Evolutionary conservation across 2,797 vertebrate genomes (phyloP).

Genomic region (Basileuterus tristriatus): DNA sequence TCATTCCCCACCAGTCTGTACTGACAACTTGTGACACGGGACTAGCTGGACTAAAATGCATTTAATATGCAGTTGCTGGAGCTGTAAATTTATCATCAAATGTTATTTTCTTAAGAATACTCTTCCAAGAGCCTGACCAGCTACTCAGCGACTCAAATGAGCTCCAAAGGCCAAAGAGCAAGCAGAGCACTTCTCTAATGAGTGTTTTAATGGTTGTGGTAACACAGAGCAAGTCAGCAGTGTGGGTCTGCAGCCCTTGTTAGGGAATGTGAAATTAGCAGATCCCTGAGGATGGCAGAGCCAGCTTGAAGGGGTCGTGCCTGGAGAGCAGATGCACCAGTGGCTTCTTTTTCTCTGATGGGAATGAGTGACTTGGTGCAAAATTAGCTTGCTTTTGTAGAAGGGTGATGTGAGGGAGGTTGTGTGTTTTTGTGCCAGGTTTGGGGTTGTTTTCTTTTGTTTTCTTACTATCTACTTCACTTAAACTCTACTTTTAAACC

Average conservation of each 20-base stretch:
- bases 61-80: conserved; percentile 19
- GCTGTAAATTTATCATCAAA: conserved; percentile 30
- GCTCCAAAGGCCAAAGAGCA: conserved; percentile 36
- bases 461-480: neutral
- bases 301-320: neutral
- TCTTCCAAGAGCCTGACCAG: neutral
- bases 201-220: conserved; percentile 17
- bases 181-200: neutral
- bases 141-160: neutral
- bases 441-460: neutral
- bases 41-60: conserved; percentile 20
- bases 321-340: neutral
- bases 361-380: neutral
- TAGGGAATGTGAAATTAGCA: conserved; percentile 8
- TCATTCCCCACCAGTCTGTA: conserved; percentile 2
- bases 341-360: neutral
- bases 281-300: neutral
- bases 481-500: neutral
- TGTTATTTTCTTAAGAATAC: conserved; percentile 1
- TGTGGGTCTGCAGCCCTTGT: neutral
- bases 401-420: neutral
- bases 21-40: conserved; percentile 11
- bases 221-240: neutral
- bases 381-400: neutral
- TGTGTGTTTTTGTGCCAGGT: rapidly evolving